These are phyloP conservation scores for Enteromius radiatus DNA, from an alignment of 2,797 vertebrate genomes.

Conservation along the genomic window DNA sequence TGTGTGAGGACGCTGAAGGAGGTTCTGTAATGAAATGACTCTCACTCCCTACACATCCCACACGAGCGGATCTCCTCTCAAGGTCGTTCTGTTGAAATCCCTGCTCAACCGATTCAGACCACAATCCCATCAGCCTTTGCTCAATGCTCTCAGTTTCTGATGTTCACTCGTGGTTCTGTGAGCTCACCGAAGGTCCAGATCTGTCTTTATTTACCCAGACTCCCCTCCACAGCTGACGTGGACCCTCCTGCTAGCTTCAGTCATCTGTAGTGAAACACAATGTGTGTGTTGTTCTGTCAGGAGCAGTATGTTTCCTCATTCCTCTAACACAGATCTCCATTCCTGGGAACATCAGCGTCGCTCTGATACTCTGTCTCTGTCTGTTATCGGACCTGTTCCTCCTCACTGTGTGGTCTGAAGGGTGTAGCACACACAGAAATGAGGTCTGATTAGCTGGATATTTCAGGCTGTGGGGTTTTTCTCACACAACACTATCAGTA, in stretches of 20 bases:
- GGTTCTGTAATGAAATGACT: neutral
- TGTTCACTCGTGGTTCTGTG: neutral
- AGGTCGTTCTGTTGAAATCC: neutral
- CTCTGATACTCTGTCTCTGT: neutral
- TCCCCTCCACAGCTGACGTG: neutral
- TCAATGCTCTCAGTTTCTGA: neutral
- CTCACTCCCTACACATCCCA: neutral
- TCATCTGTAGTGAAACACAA: neutral
- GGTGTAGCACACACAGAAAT: neutral
- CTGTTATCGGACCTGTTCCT: neutral
- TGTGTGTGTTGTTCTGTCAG: neutral
- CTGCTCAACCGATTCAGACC: neutral
- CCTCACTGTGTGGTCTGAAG: neutral
- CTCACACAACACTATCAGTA: neutral
- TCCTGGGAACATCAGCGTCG: neutral
- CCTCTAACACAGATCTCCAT: neutral
- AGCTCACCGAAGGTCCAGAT: neutral
- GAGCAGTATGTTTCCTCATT: neutral
- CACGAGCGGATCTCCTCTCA: neutral
- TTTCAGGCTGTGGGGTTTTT: neutral
- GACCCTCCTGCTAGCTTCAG: neutral
- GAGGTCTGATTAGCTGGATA: too few relatives aligned
- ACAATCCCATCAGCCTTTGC: neutral
- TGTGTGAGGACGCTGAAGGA: neutral
- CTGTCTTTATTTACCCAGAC: neutral